Percentiles rank a stretch among this genome's conserved stretches.
phyloP scores from a whole-genome alignment of 2,797 vertebrate species.

The Takifugu rubripes region DNA sequence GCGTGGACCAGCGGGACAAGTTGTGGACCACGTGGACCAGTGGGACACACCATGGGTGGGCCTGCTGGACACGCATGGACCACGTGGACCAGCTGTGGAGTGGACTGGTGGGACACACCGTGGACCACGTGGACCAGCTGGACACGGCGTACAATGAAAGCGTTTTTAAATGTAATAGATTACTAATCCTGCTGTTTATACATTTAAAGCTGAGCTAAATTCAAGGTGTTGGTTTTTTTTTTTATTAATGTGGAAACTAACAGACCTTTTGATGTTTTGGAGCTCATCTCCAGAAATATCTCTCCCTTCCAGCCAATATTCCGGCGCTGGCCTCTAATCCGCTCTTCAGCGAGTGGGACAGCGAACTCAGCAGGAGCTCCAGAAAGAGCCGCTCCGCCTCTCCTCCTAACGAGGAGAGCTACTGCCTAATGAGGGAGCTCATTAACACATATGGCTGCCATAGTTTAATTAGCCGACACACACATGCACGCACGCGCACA shows the following conservation, averaged over 20 bases:
- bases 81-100: no score
- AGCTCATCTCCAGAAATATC: conserved; percentile 35
- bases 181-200: no score
- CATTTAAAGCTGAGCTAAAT: no score
- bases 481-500: conserved; percentile 42
- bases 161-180: no score
- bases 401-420: conserved; percentile 83
- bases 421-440: conserved; percentile 85
- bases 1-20: conserved; percentile 87
- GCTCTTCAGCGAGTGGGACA: conserved; percentile 72
- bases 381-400: conserved; percentile 66
- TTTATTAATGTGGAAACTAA: not conserved
- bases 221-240: no score
- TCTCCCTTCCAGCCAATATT: conserved; percentile 10
- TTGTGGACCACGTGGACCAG: no score
- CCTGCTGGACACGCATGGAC: no score
- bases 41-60: no score
- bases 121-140: conserved; percentile 87
- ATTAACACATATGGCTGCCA: conserved; percentile 89
- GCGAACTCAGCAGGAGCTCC: conserved; percentile 78
- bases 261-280: not conserved
- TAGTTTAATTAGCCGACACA: conserved; percentile 85
- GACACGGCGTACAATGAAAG: conserved; percentile 26
- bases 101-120: conserved; percentile 83
- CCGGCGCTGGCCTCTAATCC: conserved; percentile 56